Conservation (phyloP, 2,113 vertebrate genomes). For the Camelus dromedarius region DNA sequence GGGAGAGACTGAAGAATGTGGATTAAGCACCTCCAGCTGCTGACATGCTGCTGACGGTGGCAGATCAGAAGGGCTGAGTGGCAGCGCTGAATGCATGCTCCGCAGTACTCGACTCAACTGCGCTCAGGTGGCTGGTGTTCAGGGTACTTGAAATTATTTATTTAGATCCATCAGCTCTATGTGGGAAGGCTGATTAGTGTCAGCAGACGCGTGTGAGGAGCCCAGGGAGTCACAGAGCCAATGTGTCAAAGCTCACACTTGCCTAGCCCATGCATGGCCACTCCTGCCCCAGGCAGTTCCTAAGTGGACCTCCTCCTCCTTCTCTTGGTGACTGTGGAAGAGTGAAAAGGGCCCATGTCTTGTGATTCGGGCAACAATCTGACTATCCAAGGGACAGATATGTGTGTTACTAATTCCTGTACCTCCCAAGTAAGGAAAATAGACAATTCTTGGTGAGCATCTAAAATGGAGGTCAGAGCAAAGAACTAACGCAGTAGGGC, state of each 20-base stretch:
- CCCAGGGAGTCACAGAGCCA: background rate
- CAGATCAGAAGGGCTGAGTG: constrained; percentile 49
- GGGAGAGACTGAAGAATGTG: background rate
- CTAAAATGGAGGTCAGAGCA: background rate
- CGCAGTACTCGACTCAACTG: background rate
- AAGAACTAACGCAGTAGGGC: background rate
- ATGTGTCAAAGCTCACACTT: background rate
- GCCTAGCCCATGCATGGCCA: background rate
- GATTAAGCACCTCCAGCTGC: constrained; percentile 64
- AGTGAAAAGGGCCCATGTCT: background rate
- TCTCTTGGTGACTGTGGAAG: background rate
- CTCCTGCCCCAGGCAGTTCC: background rate
- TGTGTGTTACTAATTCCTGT: background rate
- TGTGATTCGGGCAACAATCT: background rate
- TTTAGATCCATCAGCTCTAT: constrained; percentile 30
- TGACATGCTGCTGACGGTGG: constrained; percentile 44
- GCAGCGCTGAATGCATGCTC: background rate
- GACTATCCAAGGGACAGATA: background rate
- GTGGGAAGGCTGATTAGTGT: constrained; percentile 20
- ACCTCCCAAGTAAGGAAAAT: background rate
- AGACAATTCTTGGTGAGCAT: background rate
- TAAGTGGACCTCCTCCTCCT: background rate
- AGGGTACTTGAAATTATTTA: constrained; percentile 43
- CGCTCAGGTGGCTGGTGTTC: background rate
- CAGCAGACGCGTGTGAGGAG: background rate